Base-by-base conservation (phyloP, 2,888 invertebrate species). In the Conus canariensis region DNA sequence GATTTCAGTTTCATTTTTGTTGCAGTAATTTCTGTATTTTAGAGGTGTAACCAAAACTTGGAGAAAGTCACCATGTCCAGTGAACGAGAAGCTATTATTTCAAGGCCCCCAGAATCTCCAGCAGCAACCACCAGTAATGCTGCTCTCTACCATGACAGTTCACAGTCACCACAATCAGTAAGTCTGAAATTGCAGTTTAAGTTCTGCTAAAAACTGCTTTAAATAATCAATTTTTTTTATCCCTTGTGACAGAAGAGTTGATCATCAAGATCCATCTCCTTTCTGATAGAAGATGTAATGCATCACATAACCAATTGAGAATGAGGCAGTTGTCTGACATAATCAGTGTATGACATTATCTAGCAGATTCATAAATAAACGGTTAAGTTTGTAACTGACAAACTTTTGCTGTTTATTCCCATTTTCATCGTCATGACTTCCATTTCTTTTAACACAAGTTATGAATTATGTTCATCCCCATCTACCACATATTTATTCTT, bases 121-220 rank as follows among this genome's bases (percentile, higher is more conserved):
- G 4, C 89, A 60, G 19, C 70, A 0, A 4, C 89, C 9, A 16
- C 87, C 25, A 74, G 92, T 14, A 89, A 92, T 82, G 92, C 92
- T 88, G 93, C 93, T 16, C 90, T 95, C 16, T 95, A 94, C 90
- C 94, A 94, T 93, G 95, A 95, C 91, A 94, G 94, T 87, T 92
- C 94, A 58, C 94, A 94, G 91, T 93, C 94, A 67, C 94, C 94
- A 12, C 91, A 87, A 90, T 90, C 94, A 82, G 95, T 95, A 92
- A 92, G 93, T 92, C 7, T 58, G 22, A 85, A 45, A 45, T 45
- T 45, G 45, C 45, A 45, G 45, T 45, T 45, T 45, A 45, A 45
- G 45, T 45, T 45, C 2, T 45, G 45, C 45, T 45, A 45, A 45
- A 45, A 45, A 45, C 45, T 45, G 45, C 45, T 45, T 45, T 45